Evolutionary conservation across 2,797 vertebrate genomes (phyloP).

Genomic region (Microhierax caerulescens): DNA sequence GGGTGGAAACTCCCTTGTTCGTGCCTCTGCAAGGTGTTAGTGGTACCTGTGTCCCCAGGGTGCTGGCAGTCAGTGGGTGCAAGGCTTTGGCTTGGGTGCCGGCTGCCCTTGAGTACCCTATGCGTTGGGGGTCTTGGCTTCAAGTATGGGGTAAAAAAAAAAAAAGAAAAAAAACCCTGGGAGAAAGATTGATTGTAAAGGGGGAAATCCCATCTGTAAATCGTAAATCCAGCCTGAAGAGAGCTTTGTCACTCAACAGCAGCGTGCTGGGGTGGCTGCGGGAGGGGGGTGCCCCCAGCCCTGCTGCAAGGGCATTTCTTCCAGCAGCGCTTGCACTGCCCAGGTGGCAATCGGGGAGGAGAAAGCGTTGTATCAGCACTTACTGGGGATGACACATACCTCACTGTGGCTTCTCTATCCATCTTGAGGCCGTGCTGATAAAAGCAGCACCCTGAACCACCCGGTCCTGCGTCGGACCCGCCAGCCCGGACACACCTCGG

Average conservation of each 20-base stretch:
- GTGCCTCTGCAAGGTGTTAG: neutral
- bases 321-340: neutral
- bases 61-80: rapidly evolving
- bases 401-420: neutral
- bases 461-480: neutral
- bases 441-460: neutral
- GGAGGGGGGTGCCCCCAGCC: neutral
- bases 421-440: neutral
- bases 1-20: neutral
- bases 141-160: neutral
- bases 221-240: neutral
- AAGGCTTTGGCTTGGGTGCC: neutral
- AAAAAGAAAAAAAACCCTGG: neutral
- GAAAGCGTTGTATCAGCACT: neutral
- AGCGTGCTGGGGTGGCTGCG: neutral
- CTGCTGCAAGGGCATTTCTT: neutral
- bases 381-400: neutral
- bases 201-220: neutral
- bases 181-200: neutral
- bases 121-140: rapidly evolving
- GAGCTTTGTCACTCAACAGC: neutral
- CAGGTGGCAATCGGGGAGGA: neutral
- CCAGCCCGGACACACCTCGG: slow-evolving; percentile 5
- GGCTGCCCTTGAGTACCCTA: rapidly evolving
- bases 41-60: neutral